These are phyloP conservation scores for Drosophila neotestacea DNA, from an alignment of 2,888 invertebrate species.

Conservation along the genomic window DNA sequence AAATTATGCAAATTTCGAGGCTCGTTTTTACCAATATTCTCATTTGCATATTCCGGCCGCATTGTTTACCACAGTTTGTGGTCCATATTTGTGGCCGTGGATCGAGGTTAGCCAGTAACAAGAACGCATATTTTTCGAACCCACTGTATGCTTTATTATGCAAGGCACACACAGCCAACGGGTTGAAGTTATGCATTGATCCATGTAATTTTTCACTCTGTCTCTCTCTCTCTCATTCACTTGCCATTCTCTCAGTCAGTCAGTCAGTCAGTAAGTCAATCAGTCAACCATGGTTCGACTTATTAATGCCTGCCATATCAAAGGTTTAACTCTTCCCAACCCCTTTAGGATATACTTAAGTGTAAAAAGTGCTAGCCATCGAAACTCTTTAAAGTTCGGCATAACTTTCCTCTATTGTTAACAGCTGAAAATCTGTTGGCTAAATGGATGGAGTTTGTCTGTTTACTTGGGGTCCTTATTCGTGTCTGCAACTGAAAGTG, in stretches of 20 bases:
- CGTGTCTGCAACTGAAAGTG: conserved; percentile 19
- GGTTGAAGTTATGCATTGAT: conserved; percentile 58
- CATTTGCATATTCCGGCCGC: conserved; percentile 72
- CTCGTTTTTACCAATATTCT: conserved; percentile 62
- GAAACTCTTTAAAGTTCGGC: conserved; percentile 17
- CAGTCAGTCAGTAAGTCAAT: conserved; percentile 26
- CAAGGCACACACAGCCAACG: conserved; percentile 53
- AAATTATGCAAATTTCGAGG: conserved; percentile 72
- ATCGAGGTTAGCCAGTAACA: conserved; percentile 11
- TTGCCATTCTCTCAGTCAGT: conserved; percentile 1
- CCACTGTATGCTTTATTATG: conserved; percentile 62
- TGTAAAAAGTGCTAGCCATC: conserved; percentile 38
- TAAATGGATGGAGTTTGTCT: conserved; percentile 27
- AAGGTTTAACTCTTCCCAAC: conserved; percentile 51
- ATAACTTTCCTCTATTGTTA: conserved; percentile 27
- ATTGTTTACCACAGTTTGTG: conserved; percentile 71
- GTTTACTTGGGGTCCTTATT: conserved; percentile 27
- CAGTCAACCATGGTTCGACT: conserved; percentile 64
- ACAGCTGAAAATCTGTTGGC: conserved; percentile 26
- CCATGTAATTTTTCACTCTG: conserved; percentile 60
- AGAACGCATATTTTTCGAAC: conserved; percentile 12
- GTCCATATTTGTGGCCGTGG: conserved; percentile 27
- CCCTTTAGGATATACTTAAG: not conserved
- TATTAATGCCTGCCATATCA: conserved; percentile 66
- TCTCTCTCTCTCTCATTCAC: not conserved